Conservation (phyloP, 2,888 invertebrate genomes). For the Agrochola circellaris region DNA sequence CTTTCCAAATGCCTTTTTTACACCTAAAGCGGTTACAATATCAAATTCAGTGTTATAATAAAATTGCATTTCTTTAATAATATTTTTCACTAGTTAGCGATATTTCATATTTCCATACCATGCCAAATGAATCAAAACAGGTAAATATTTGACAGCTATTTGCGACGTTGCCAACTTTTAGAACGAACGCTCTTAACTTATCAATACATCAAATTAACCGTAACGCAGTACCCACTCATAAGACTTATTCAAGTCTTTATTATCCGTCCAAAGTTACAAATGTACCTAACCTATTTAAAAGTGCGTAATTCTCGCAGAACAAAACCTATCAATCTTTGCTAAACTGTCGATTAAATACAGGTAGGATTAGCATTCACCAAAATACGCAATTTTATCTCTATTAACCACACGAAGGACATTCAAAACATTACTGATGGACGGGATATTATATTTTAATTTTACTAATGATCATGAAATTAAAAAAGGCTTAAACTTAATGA, state of each 20-base stretch:
- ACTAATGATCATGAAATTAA: too few relatives aligned
- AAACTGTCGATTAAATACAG: conserved; percentile 30
- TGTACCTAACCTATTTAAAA: conserved; percentile 41
- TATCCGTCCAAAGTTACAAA: conserved; percentile 23
- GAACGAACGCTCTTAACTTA: neutral
- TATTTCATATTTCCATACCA: too few relatives aligned
- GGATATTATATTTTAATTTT: too few relatives aligned
- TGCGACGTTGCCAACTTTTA: too few relatives aligned
- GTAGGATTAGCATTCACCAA: conserved; percentile 20
- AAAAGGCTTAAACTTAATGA: too few relatives aligned
- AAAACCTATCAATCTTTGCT: conserved; percentile 35
- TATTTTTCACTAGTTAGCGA: too few relatives aligned
- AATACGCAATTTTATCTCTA: conserved; percentile 16
- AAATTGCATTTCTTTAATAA: too few relatives aligned
- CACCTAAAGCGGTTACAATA: too few relatives aligned
- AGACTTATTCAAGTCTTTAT: conserved; percentile 27
- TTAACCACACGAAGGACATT: conserved; percentile 8
- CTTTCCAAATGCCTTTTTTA: too few relatives aligned
- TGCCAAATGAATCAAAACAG: too few relatives aligned
- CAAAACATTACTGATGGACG: neutral
- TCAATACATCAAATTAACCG: conserved; percentile 35
- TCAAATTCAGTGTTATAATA: too few relatives aligned
- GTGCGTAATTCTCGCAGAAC: conserved; percentile 33
- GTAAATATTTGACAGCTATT: too few relatives aligned
- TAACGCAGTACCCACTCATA: neutral